These are phyloP conservation scores for Cyprinodon brontotheroides DNA, from an alignment of 2,113 vertebrate species.

Conservation along the genomic window DNA sequence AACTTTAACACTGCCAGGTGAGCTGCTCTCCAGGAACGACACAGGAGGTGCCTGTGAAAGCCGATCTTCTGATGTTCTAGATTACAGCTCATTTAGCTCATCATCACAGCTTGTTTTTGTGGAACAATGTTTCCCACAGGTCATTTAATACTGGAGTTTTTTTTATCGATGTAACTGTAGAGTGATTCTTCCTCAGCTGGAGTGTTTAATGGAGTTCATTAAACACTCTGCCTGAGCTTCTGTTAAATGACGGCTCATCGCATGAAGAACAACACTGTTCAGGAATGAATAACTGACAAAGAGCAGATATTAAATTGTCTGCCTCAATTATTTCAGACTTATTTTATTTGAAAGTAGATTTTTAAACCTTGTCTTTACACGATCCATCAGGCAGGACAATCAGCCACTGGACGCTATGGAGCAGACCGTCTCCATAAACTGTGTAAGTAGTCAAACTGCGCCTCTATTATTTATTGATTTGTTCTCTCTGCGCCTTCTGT, in stretches of 20 bases:
- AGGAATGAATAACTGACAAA: too few species aligned
- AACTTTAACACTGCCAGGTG: slow-evolving; percentile 85
- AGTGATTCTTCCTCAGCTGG: too few species aligned
- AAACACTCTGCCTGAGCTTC: slow-evolving; percentile 18
- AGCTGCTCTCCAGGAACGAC: not conserved
- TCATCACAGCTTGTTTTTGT: too few species aligned
- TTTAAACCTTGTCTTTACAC: not conserved
- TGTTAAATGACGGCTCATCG: not conserved
- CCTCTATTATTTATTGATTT: too few species aligned
- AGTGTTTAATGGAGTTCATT: too few species aligned
- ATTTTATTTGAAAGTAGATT: not conserved
- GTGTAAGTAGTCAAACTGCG: slow-evolving; percentile 62
- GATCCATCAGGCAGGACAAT: slow-evolving; percentile 71
- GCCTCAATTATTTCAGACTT: too few species aligned
- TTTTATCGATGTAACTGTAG: slow-evolving; percentile 5
- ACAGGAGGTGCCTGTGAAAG: too few species aligned
- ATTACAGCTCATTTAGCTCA: not conserved
- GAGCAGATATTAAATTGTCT: too few species aligned
- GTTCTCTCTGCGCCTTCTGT: not conserved
- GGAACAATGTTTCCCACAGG: too few species aligned
- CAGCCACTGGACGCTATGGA: slow-evolving; percentile 71
- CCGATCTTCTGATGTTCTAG: too few species aligned
- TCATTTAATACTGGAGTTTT: too few species aligned
- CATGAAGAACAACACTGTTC: not conserved
- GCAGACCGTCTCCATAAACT: slow-evolving; percentile 62